Base-by-base conservation (phyloP, 2,113 vertebrate species). In the Alexandromys fortis region DNA sequence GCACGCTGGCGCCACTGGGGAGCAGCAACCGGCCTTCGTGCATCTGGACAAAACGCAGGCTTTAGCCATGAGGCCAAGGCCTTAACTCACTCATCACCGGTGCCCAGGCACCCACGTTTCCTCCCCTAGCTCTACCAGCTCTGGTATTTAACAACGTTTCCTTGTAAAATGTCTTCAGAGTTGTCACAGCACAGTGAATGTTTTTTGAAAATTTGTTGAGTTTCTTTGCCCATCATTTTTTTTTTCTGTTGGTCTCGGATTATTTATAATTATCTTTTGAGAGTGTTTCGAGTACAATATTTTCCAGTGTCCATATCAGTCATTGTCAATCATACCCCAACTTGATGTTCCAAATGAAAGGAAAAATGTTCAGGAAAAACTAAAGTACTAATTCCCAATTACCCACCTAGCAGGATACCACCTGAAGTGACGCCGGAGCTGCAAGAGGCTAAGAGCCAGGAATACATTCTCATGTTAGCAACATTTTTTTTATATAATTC, bases 381-480 rank as follows among this genome's bases (percentile, higher is more conserved):
- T 81, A 76, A 95, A 89, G 92, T 82, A 93, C 65, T 96, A 94
- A 97, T 78, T 92, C 86, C 73, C 87, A 76, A 93, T 94, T 89
- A 94, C 63, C 87, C 70, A 94, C 79, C 75, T 90, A 85, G 55
- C 81, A 86, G 67, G 78, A 93, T 35, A 93, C 45, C 93, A 97
- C 97, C 97, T 97, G 96, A 97, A 97, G 76, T 75, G 77, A 92
- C 92, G 94, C 95, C 78, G 68, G 21, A 94, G 92, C 95, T 86
- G 68, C 13, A 38, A 97, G 91, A 79, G 91, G 83, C 86, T 70
- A 86, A 61, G 85, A 95, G 96, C 94, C 96, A 97, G 96, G 89
- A 95, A 97, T 86, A 96, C 47, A 97, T 97, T 94, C 96, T 98
- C 96, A 96, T 91, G 94, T 95, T 97, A 97, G 86, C 94, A 95